Evolutionary conservation across 2,888 invertebrate species (phyloP), one percentile per base, ranked within the genome.

Genomic region (Anaspis maculata): DNA sequence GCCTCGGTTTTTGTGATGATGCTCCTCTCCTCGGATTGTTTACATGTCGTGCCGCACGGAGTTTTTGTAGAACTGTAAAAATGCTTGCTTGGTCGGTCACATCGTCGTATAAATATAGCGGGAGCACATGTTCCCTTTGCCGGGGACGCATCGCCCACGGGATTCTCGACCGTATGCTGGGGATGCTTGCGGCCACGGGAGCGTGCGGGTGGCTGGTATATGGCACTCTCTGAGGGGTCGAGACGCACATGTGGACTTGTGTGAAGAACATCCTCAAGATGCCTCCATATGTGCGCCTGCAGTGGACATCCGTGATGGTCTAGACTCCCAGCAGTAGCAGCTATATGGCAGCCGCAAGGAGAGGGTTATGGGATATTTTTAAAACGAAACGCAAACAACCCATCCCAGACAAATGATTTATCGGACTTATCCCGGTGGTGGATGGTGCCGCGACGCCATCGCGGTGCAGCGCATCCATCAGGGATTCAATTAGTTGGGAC

Each of bases 201-300:
- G n/a, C n/a, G n/a, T n/a, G n/a, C n/a, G n/a, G n/a, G n/a, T n/a
- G n/a, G n/a, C n/a, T n/a, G n/a, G n/a, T n/a, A n/a, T n/a, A n/a
- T n/a, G n/a, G n/a, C n/a, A n/a, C n/a, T n/a, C n/a, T n/a, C 40
- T 39, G 46, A 49, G n/a, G n/a, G 48, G 51, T 48, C 41, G 45
- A 37, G 42, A 46, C 41, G 43, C 59, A 60, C 55, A 57, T 60
- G 60, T 60, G 57, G 53, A 57, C 44, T 53, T 48, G 60, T 59
- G 60, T 59, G 60, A 61, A 59, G 58, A 60, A 61, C 54, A 57
- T 57, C 53, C 55, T 47, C 55, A 52, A 57, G 54, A 53, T 49
- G 49, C 45, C 45, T 45, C 43, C 45, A 48, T 48, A 39, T 49
- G 43, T 44, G 42, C 47, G 45, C 10, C 6, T 45, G 47, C 47